Base-by-base conservation (phyloP, 2,888 invertebrate species). In the Drosophila affinis region DNA sequence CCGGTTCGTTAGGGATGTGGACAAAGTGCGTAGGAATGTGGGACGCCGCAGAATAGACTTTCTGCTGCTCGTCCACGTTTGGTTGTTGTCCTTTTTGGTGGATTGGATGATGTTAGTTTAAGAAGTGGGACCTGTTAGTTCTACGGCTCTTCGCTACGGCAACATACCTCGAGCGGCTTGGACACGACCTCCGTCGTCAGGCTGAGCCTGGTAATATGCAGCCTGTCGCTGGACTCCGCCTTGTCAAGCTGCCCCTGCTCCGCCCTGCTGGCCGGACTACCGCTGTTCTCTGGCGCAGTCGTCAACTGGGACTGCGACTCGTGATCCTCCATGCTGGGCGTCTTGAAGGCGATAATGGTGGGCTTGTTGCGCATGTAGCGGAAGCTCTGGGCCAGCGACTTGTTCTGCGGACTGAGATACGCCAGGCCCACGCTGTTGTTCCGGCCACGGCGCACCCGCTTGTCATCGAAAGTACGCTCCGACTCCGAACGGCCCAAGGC, bases 281-380 rank as follows among this genome's bases (percentile, higher is more conserved):
- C 17, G 5, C 76, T 82, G 9, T 67, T 75, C 9, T 55, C 45
- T 9, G 75, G 78, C 3, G 32, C 55, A 1, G 94, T 93, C 2
- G 94, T 93, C 44, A 93, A 91, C 17, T 93, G 91, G 18, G 93
- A 91, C 72, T 96, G 91, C 21, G 93, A 91, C 72, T 96, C 95
- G 81, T 94, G 94, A 81, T 95, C 94, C 76, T 97, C 96, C 62
- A 95, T 91, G 91, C 95, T 96, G 2, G 97, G 97, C 2, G 97
- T 96, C 91, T 96, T 96, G 90, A 97, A 96, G 0, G 97, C 96
- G 55, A 97, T 96, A 75, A 97, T 96, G 0, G 97, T 96, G 0
- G 98, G 98, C 85, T 97, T 97, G 78, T 95, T 95, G 51, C 97
- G 92, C 97, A 97, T 97, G 90, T 97, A 97, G n/a, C 97, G 94